These are phyloP conservation scores for Margarornis squamiger DNA, from an alignment of 2,797 vertebrate genomes.

Conservation along the genomic window DNA sequence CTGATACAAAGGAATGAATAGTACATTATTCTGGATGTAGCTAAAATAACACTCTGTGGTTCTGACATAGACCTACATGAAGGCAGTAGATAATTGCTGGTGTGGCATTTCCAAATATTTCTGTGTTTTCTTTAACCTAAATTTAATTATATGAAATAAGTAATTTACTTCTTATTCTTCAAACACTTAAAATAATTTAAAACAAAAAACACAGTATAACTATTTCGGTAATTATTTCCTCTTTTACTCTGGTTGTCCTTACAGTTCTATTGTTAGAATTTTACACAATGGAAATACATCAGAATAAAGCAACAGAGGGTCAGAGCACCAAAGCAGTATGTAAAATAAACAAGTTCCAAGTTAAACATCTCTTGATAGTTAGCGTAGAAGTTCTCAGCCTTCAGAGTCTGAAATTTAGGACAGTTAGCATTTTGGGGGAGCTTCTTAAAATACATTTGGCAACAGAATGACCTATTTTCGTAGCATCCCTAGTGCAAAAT, in stretches of 20 bases:
- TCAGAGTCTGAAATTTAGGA: slow-evolving; percentile 49
- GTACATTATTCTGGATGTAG: neutral
- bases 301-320: neutral
- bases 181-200: neutral
- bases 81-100: neutral
- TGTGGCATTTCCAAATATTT: neutral
- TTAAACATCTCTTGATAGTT: slow-evolving; percentile 24
- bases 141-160: neutral
- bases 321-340: neutral
- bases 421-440: neutral
- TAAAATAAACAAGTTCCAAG: slow-evolving; percentile 19
- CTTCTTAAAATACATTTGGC: slow-evolving; percentile 29
- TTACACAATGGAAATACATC: neutral
- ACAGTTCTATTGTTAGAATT: neutral
- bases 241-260: neutral
- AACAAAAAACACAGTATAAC: neutral
- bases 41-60: neutral
- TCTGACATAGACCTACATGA: neutral
- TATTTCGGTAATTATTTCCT: neutral
- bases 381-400: slow-evolving; percentile 9
- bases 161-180: neutral
- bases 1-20: neutral
- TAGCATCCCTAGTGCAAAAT: slow-evolving; percentile 41
- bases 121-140: neutral
- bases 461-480: neutral